Evolutionary conservation across 1,140 invertebrate genomes (phyloP), one percentile per base, ranked within the genome.

Genomic region (Bombyx mandarina): DNA sequence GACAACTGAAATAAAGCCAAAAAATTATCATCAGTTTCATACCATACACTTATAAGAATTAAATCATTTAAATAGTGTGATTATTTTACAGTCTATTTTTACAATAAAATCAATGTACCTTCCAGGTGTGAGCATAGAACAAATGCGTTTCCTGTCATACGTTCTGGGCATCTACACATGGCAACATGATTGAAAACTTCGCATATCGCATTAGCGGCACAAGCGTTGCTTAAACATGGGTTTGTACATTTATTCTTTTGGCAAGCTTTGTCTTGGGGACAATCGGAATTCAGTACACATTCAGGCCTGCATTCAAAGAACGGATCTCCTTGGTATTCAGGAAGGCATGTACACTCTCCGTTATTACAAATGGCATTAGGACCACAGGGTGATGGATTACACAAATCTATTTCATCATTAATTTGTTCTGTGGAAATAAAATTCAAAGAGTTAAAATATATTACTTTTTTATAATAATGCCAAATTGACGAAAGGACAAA

Each of bases 111-210:
- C 3, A 58, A 60, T 55, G 88, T 89, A 93, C 91, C 84, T 87
- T 89, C 83, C 70, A 89, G 69, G 26, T 73, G 66, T 52, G 79
- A 80, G 75, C 94, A 95, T 62, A 90, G 84, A 43, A 91, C 75
- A 65, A 94, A 94, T 46, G 94, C 93, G 90, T 96, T 93, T 45
- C 94, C 94, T 58, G 90, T 89, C 76, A 90, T 92, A 57, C 91
- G 90, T 55, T 88, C 68, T 22, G 89, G 88, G 73, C 94, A 95
- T 70, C 90, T 90, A 74, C 94, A 89, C 70, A 91, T 91, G 44
- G 92, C 90, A 63, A 91, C 86, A 71, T 93, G 92, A 79, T 91
- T 91, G 8, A 90, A 88, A 44, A 93, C 91, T 72, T 90, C 90
- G 74, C 94, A 96, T 46, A 91, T 81, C 7, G 94, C 93, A 73